Evolutionary conservation across 2,797 vertebrate species (phyloP).

Genomic region (Pseudochaenichthys georgianus): DNA sequence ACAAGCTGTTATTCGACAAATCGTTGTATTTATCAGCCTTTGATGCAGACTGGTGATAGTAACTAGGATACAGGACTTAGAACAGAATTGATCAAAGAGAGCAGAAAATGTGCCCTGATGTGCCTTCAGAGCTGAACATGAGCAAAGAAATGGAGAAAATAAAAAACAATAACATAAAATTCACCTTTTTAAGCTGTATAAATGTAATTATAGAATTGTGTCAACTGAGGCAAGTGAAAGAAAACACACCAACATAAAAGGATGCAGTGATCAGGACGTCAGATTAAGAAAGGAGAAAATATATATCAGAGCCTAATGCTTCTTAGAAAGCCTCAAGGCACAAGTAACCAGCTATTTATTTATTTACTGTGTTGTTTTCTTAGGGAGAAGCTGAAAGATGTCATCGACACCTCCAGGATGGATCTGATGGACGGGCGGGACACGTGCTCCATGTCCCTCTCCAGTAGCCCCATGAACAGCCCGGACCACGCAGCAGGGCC

Average conservation of each 20-base stretch:
- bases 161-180: background rate
- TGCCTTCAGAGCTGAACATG: background rate
- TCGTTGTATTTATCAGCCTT: background rate
- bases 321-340: background rate
- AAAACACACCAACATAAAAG: no score
- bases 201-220: background rate
- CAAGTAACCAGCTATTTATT: background rate
- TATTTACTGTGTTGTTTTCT: slow-evolving; percentile 15
- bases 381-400: slow-evolving; percentile 95
- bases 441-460: slow-evolving; percentile 78
- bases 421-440: slow-evolving; percentile 83
- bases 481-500: slow-evolving; percentile 65
- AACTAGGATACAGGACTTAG: background rate
- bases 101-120: background rate
- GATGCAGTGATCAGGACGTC: background rate
- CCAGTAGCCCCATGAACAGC: slow-evolving; percentile 81
- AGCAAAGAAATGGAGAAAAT: no score
- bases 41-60: background rate
- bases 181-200: background rate
- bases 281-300: background rate
- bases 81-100: background rate
- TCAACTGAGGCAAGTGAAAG: background rate
- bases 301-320: background rate
- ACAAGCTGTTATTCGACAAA: background rate
- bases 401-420: slow-evolving; percentile 87